Evolutionary conservation across 2,888 invertebrate species (phyloP).

Genomic region (Lepidochrysops patricia): DNA sequence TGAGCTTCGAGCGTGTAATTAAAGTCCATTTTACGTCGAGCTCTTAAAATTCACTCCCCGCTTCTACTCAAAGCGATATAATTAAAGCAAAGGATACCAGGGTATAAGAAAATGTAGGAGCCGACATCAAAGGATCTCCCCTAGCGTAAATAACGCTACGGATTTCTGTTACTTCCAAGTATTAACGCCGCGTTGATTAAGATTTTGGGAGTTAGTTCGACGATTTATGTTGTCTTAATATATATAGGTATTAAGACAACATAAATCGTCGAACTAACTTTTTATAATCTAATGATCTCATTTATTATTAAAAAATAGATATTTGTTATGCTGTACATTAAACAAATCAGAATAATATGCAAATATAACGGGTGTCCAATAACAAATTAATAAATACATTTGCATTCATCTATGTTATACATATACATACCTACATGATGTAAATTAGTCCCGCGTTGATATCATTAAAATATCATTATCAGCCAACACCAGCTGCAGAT

Average conservation of each 20-base stretch:
- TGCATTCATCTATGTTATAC: background rate
- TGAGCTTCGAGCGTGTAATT: conserved; percentile 57
- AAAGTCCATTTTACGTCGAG: conserved; percentile 67
- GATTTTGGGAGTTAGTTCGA: conserved; percentile 14
- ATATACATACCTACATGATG: too few species aligned
- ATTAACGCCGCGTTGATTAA: conserved; percentile 23
- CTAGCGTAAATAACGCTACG: conserved; percentile 50
- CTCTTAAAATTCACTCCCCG: conserved; percentile 69
- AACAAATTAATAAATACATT: background rate
- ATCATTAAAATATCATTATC: background rate
- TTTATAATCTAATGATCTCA: conserved; percentile 16
- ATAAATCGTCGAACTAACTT: conserved; percentile 6
- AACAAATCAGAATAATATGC: background rate
- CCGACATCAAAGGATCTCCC: conserved; percentile 63
- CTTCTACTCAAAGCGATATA: conserved; percentile 65
- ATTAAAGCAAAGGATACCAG: conserved; percentile 55
- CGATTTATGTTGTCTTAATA: conserved; percentile 18
- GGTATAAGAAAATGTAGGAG: conserved; percentile 54
- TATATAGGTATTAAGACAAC: conserved; percentile 18
- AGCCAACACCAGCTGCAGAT: background rate
- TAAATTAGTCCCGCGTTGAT: background rate
- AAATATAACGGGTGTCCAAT: background rate
- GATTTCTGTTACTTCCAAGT: conserved; percentile 40
- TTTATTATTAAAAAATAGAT: background rate
- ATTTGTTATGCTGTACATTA: too few species aligned